phyloP scores from a whole-genome alignment of 1,140 invertebrate genomes.

The Phocides pigmalion region DNA sequence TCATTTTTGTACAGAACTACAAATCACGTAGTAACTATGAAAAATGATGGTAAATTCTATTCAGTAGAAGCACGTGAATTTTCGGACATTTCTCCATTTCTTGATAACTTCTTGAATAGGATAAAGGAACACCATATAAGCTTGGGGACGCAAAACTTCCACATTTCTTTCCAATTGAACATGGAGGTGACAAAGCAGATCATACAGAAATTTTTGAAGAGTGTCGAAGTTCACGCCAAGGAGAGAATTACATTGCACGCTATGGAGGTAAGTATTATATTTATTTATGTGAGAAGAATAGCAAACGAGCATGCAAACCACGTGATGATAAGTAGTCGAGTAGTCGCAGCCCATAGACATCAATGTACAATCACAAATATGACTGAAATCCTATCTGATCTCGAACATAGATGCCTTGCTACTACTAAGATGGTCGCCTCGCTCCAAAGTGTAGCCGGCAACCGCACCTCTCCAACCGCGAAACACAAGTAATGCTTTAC shows the following conservation, averaged over 20 bases:
- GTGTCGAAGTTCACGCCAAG: conserved; percentile 68
- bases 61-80: conserved; percentile 59
- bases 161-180: conserved; percentile 48
- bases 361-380: too few relatives aligned
- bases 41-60: conserved; percentile 45
- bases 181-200: conserved; percentile 56
- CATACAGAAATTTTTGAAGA: conserved; percentile 64
- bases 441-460: too few relatives aligned
- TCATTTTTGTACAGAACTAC: conserved; percentile 58
- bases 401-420: too few relatives aligned
- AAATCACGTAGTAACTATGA: conserved; percentile 58
- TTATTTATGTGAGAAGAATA: neutral
- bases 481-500: too few relatives aligned
- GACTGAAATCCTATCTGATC: too few relatives aligned
- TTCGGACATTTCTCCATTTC: conserved; percentile 55
- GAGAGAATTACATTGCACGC: conserved; percentile 60
- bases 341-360: too few relatives aligned
- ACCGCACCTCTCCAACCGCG: too few relatives aligned
- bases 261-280: conserved; percentile 53
- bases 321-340: too few relatives aligned
- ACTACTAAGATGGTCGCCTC: too few relatives aligned
- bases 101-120: conserved; percentile 55
- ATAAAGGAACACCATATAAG: conserved; percentile 48
- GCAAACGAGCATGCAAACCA: too few relatives aligned
- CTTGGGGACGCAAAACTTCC: conserved; percentile 48